phyloP scores from a whole-genome alignment of 1,140 invertebrate genomes.

The Dermatophagoides farinae region DNA sequence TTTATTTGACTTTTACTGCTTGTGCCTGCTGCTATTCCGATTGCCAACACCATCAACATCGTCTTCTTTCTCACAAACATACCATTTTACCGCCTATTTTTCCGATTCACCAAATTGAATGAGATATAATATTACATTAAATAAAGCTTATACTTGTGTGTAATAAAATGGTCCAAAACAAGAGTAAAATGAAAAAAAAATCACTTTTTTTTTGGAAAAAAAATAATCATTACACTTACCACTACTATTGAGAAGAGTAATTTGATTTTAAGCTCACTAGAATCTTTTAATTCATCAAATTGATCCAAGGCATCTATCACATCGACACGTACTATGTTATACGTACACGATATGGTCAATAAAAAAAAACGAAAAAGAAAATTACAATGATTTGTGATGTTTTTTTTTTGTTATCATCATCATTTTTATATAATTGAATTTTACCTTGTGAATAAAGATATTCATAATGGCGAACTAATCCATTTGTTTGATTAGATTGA shows the following conservation, averaged over 20 bases:
- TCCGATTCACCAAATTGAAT: too few relatives aligned
- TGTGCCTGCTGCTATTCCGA: too few relatives aligned
- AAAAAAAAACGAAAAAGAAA: not conserved
- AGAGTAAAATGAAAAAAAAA: too few relatives aligned
- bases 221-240: constrained; percentile 38
- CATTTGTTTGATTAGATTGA: constrained; percentile 24
- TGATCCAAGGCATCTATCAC: constrained; percentile 59
- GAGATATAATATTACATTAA: too few relatives aligned
- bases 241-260: constrained; percentile 83
- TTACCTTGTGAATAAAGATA: constrained; percentile 48
- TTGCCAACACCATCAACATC: too few relatives aligned
- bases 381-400: not conserved
- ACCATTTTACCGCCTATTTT: too few relatives aligned
- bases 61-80: too few relatives aligned
- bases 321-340: constrained; percentile 41
- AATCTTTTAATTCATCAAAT: constrained; percentile 49
- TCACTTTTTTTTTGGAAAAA: too few relatives aligned
- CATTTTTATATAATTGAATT: not conserved
- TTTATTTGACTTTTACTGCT: too few relatives aligned
- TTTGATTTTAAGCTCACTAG: constrained; percentile 70
- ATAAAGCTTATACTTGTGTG: too few relatives aligned
- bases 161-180: too few relatives aligned
- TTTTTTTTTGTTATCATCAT: not conserved
- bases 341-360: too few relatives aligned
- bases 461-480: constrained; percentile 52